phyloP scores from a whole-genome alignment of 1,140 invertebrate genomes.

The Apis laboriosa region DNA sequence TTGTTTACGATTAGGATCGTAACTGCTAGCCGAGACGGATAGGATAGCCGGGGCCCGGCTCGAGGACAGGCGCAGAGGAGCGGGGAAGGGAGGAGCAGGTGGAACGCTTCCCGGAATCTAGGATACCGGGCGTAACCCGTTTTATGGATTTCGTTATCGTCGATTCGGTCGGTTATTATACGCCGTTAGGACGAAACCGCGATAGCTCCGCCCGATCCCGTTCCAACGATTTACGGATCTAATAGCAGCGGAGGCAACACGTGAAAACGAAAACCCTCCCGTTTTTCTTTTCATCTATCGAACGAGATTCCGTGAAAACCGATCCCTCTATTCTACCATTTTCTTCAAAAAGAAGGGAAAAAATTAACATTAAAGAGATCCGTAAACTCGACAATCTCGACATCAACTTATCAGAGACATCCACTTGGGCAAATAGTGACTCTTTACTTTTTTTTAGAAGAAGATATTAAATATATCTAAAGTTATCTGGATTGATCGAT shows the following conservation, averaged over 20 bases:
- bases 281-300: neutral
- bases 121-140: conserved; percentile 43
- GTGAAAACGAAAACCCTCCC: neutral
- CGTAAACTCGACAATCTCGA: too few relatives aligned
- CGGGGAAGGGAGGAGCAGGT: neutral
- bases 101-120: conserved; percentile 27
- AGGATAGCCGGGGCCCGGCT: neutral
- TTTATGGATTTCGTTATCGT: conserved; percentile 51
- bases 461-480: too few relatives aligned
- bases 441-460: too few relatives aligned
- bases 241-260: neutral
- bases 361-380: too few relatives aligned
- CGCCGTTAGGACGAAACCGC: conserved; percentile 22
- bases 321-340: neutral
- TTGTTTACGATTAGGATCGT: conserved; percentile 52
- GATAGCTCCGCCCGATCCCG: conserved; percentile 16
- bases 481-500: too few relatives aligned
- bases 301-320: too few relatives aligned
- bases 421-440: too few relatives aligned
- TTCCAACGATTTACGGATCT: conserved; percentile 28
- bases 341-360: neutral
- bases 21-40: conserved; percentile 15
- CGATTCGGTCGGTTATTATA: conserved; percentile 42
- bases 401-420: too few relatives aligned
- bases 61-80: neutral